A percentile compares a stretch with the other conserved stretches of the same genome.
These are phyloP conservation scores for Mirounga angustirostris DNA, from an alignment of 2,113 vertebrate species.

Conservation along the genomic window DNA sequence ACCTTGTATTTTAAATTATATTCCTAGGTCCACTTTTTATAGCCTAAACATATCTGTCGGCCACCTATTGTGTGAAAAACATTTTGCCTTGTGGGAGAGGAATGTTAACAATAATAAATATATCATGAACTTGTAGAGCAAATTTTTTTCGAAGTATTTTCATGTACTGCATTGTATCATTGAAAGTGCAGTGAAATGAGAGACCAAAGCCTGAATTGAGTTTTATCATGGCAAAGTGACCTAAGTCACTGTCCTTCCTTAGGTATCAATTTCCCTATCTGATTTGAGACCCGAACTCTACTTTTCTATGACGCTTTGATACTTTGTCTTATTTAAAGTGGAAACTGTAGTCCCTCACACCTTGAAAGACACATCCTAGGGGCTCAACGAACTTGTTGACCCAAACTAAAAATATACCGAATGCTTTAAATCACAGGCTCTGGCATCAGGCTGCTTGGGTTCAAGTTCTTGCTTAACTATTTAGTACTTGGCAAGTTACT, in stretches of 20 bases:
- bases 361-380: not conserved
- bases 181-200: not conserved
- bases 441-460: not conserved
- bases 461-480: not conserved
- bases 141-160: slow-evolving; percentile 33
- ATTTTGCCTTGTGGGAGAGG: slow-evolving; percentile 44
- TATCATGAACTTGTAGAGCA: slow-evolving; percentile 31
- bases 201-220: not conserved
- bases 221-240: not conserved
- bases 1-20: slow-evolving; percentile 67
- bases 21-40: slow-evolving; percentile 53
- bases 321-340: slow-evolving; percentile 25
- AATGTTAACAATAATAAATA: slow-evolving; percentile 62
- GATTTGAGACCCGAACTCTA: not conserved
- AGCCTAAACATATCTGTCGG: slow-evolving; percentile 21
- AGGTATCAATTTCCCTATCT: not conserved
- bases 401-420: not conserved
- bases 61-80: slow-evolving; percentile 62
- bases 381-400: not conserved
- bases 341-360: not conserved
- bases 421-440: not conserved
- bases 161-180: not conserved
- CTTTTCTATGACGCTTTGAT: not conserved
- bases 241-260: not conserved
- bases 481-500: not conserved